Conservation (phyloP, 2,113 vertebrate genomes). For the Orycteropus afer region DNA sequence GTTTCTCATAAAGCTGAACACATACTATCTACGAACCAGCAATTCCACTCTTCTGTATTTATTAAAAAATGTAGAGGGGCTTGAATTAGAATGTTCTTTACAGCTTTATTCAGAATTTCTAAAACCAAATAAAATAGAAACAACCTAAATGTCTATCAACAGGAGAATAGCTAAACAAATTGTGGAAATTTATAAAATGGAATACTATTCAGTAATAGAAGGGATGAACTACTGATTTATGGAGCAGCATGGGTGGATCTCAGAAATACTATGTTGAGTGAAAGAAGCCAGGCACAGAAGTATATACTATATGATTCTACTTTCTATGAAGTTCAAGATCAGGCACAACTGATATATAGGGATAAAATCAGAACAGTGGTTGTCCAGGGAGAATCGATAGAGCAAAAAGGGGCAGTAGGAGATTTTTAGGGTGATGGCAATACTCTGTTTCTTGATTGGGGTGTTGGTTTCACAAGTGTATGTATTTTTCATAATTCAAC, state of each 20-base stretch:
- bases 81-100: conserved; percentile 27
- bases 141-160: background rate
- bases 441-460: background rate
- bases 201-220: background rate
- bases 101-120: background rate
- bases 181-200: background rate
- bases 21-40: background rate
- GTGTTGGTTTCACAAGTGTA: background rate
- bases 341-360: background rate
- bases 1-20: background rate
- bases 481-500: background rate
- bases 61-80: background rate
- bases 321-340: conserved; percentile 21
- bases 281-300: background rate
- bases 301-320: background rate
- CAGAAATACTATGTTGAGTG: background rate
- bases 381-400: background rate
- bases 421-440: conserved; percentile 1
- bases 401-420: background rate
- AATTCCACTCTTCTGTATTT: background rate
- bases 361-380: background rate
- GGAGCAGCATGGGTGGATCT: background rate
- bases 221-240: background rate
- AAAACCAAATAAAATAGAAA: conserved; percentile 13
- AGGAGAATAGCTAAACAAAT: background rate